Base-by-base conservation (phyloP, 2,888 invertebrate species). In the Orchesellides sinensis region DNA sequence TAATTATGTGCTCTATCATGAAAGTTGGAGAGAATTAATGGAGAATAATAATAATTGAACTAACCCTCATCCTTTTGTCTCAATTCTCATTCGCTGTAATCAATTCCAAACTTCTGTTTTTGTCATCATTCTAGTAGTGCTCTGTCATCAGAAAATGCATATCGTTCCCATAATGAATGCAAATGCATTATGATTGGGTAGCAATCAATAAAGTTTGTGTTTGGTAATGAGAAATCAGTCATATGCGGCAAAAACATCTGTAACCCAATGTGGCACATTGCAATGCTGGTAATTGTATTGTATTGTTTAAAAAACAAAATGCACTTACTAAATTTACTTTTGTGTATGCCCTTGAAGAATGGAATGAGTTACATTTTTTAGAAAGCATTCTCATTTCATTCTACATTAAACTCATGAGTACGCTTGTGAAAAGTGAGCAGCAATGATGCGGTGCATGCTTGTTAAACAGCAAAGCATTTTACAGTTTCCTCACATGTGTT, bases 1-100 rank as follows among this genome's bases (percentile, higher is more conserved):
- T 49, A 73, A 49, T 73, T 63, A 63, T 63, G 47, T 49, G 63
- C 47, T 73, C 25, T 32, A 63, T 73, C 49, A 73, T 47, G 72
- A 72, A 29, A 29, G 49, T 63, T 47, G 29, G 19, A 29, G 47
- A 63, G 73, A 73, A 73, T 63, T 63, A 73, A 73, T 63, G 21
- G 73, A 63, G 63, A 63, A 52, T 49, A 73, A n/a, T n/a, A n/a
- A 73, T 61, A 61, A 61, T 73, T 49, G 73, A 61, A 73, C 73
- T 49, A 61, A 32, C 61, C 73, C 73, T 27, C 54, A 63, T 49
- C 63, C 72, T 27, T 54, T 54, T 54, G 61, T 61, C 49, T 32
- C 61, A 47, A 10, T 63, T 63, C 63, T n/a, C 19, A 63, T 47
- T 40, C 47, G 12, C 23, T 54, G 12, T 25, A 63, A 56, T 63